Percentiles rank a stretch among this genome's conserved stretches.
phyloP scores from a whole-genome alignment of 2,888 invertebrate genomes.

The Morpho achilles region DNA sequence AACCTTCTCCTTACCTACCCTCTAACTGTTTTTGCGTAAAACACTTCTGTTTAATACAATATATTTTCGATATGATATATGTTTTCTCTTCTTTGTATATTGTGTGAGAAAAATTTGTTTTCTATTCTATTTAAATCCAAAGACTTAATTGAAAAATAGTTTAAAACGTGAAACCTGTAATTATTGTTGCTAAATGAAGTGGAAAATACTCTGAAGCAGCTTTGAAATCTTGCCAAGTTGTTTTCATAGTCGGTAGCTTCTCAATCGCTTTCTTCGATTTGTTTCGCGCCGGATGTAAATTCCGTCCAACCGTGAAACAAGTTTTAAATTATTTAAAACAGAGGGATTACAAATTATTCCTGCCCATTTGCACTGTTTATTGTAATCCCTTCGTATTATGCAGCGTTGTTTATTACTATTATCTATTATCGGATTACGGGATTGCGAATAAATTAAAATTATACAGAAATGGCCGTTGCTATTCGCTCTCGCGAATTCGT shows the following conservation, averaged over 20 bases:
- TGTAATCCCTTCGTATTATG: neutral
- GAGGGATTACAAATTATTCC: constrained; percentile 11
- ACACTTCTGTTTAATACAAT: too few relatives aligned
- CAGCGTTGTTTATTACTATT: neutral
- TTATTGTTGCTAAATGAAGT: constrained; percentile 7
- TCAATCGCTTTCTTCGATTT: constrained; percentile 20
- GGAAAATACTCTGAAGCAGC: constrained; percentile 11
- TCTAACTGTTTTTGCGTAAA: too few relatives aligned
- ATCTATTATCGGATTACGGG: constrained; percentile 6
- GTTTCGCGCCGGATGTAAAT: constrained; percentile 19
- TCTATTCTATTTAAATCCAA: too few relatives aligned
- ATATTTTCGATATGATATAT: too few relatives aligned
- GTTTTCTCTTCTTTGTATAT: neutral
- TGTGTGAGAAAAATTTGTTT: neutral
- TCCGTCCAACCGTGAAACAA: constrained; percentile 18
- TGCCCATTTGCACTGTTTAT: constrained; percentile 9
- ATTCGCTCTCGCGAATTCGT: too few relatives aligned
- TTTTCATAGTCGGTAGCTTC: constrained; percentile 12
- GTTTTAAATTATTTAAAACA: constrained; percentile 21
- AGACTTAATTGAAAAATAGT: too few relatives aligned
- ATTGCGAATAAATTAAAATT: neutral
- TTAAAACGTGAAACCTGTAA: neutral
- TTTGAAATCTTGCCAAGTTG: constrained; percentile 20
- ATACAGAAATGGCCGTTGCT: too few relatives aligned
- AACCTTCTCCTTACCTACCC: too few relatives aligned